phyloP scores from a whole-genome alignment of 2,113 vertebrate genomes.

The Indri indri region DNA sequence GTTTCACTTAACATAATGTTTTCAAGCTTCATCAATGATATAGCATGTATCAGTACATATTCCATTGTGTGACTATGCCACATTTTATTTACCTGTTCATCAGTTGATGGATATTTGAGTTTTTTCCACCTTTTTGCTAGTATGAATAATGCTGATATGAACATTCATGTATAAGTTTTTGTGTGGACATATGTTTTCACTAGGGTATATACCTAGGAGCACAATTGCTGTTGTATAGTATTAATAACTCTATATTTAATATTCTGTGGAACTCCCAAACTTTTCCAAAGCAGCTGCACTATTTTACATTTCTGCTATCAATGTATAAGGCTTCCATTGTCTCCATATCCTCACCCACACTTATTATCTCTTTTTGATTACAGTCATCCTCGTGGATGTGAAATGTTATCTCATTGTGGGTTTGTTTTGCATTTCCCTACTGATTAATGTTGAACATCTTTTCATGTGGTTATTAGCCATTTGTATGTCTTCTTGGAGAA shows the following conservation, averaged over 20 bases:
- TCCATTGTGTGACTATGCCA: neutral
- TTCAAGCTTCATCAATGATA: neutral
- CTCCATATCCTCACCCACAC: neutral
- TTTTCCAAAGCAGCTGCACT: neutral
- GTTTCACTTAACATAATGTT: neutral
- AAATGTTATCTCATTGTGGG: neutral
- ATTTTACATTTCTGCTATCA: neutral
- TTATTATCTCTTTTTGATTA: neutral
- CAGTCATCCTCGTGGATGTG: neutral
- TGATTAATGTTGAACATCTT: neutral
- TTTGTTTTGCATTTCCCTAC: neutral
- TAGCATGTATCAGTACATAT: neutral
- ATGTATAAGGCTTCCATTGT: neutral
- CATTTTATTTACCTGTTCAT: neutral
- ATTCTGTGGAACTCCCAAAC: neutral
- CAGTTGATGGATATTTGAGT: neutral
- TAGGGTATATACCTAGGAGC: neutral
- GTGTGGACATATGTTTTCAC: neutral
- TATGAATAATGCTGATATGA: neutral
- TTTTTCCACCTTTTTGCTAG: neutral
- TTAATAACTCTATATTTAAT: neutral
- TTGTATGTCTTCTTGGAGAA: constrained; percentile 18
- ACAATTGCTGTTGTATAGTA: neutral
- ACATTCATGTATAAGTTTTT: neutral
- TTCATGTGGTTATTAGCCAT: neutral